Base-by-base conservation (phyloP, 2,797 vertebrate species). In the Acropternis orthonyx region DNA sequence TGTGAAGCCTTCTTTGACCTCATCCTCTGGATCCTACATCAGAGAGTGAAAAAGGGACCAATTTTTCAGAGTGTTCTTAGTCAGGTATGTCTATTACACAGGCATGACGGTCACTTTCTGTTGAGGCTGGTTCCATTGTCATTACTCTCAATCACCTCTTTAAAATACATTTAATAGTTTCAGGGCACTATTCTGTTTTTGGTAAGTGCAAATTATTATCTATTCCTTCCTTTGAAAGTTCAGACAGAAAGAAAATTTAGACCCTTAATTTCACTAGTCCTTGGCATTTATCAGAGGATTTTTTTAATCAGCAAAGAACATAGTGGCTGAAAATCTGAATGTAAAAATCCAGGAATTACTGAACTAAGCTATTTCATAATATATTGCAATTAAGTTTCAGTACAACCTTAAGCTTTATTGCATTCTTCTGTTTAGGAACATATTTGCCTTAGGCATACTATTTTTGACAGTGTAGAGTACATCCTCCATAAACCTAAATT, bases 401-500 rank as follows among this genome's bases (percentile, higher is more conserved):
- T 79, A 90, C 61, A 92, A 93, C 82, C 69, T 52, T 78, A 81
- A 94, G 88, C 73, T 88, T 96, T 96, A 94, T 63, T 94, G 80
- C 89, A 96, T 96, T 96, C 85, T 94, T 96, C 66, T 80, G 68
- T 83, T 95, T 55, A 82, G 85, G 94, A 95, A 71, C 74, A 77
- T 79, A 93, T 87, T 77, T 95, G 92, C 95, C 92, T 76, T 43
- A 93, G 92, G 92, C 95, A 89, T 39, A 71, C 46, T 89, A 89
- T 89, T 94, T 95, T 87, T 95, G 88, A 96, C 73, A 90, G 88
- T 86, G 89, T 93, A 86, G 71, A 95, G 73, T 92, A 94, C 72
- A 95, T 96, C 92, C 88, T 93, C 61, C 92, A 93, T 93, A 96
- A 95, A 85, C 80, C 67, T 92, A 91, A 93, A 95, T 82, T 95